phyloP scores from a whole-genome alignment of 2,113 vertebrate species.

The Dinomys branickii region DNA sequence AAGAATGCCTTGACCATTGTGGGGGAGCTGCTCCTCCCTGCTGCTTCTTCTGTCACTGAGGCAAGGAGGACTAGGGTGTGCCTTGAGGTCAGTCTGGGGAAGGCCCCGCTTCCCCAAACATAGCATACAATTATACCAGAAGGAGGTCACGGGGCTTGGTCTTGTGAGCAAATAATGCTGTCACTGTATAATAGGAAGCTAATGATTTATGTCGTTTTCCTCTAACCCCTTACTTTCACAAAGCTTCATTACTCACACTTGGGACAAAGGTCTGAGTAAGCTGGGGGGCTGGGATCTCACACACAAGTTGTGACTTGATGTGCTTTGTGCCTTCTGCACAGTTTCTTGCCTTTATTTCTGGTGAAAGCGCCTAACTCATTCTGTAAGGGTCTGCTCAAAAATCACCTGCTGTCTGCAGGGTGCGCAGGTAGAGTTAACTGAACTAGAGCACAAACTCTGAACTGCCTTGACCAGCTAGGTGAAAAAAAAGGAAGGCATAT shows the following conservation, averaged over 20 bases:
- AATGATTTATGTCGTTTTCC: constrained; percentile 67
- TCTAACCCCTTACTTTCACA: constrained; percentile 37
- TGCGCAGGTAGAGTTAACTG: neutral
- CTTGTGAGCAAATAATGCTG: constrained; percentile 62
- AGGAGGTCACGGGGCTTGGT: constrained; percentile 51
- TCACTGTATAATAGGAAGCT: constrained; percentile 53
- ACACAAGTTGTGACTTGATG: neutral
- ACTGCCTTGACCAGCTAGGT: neutral
- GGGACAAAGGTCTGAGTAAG: constrained; percentile 45
- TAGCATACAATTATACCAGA: constrained; percentile 22
- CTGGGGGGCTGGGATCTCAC: neutral
- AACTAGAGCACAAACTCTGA: neutral
- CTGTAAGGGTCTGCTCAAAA: neutral
- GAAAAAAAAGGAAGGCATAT: neutral
- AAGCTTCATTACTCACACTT: constrained; percentile 64
- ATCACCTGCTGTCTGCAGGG: neutral
- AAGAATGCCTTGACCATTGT: constrained; percentile 58
- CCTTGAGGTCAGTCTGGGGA: constrained; percentile 49
- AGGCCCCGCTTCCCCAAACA: constrained; percentile 60
- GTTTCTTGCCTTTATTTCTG: neutral
- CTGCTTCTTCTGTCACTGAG: constrained; percentile 54
- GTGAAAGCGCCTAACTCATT: neutral
- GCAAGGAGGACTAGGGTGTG: constrained; percentile 69
- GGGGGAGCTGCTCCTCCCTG: constrained; percentile 54
- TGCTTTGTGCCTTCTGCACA: neutral